Conservation (phyloP, 1,140 invertebrate genomes). For the Cydia fagiglandana region DNA sequence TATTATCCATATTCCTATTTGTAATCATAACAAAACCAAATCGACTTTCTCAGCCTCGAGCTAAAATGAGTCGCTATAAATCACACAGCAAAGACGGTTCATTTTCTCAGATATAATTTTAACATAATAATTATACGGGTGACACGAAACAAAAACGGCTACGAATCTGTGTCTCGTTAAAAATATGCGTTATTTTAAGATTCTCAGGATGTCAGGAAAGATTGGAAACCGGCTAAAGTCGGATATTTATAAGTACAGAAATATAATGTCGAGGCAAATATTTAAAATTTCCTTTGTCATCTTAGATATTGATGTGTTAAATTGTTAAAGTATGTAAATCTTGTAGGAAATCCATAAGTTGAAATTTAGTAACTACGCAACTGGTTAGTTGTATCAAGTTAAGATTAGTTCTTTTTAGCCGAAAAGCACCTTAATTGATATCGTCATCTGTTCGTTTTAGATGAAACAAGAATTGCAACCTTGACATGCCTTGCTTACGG, state of each 20-base stretch:
- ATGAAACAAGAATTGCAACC: neutral
- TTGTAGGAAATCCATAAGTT: neutral
- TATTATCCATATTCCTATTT: neutral
- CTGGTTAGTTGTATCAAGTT: no score
- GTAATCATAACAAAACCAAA: conserved; percentile 1
- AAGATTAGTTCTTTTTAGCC: no score
- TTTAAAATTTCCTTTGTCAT: neutral
- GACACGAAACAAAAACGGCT: neutral
- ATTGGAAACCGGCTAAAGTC: neutral
- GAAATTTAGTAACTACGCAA: no score
- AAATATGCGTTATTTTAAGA: conserved; percentile 2
- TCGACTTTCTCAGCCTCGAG: neutral
- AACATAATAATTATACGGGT: conserved; percentile 17
- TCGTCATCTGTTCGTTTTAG: no score
- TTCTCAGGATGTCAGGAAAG: neutral
- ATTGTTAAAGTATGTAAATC: neutral
- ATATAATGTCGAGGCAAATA: neutral
- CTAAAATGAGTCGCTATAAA: neutral
- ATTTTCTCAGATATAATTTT: neutral
- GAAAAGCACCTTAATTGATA: no score
- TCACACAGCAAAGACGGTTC: neutral
- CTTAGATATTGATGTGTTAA: neutral
- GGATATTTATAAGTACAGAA: neutral
- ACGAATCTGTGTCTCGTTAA: neutral
- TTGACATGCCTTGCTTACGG: no score